These are phyloP conservation scores for Podiceps cristatus DNA, from an alignment of 2,113 vertebrate species.

Conservation along the genomic window DNA sequence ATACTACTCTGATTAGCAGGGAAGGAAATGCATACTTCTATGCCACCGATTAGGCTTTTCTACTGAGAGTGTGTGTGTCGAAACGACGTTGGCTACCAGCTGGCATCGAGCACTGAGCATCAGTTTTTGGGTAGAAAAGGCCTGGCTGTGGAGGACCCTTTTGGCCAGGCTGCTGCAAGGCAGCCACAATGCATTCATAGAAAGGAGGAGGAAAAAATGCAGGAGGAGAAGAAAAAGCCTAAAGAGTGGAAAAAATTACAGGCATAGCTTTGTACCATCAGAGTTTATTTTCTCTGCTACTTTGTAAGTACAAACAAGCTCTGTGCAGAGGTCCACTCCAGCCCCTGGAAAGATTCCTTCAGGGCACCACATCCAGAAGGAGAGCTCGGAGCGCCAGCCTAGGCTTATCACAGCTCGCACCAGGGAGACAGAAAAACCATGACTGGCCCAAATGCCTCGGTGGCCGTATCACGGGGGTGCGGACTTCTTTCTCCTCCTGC, in stretches of 20 bases:
- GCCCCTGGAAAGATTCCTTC: neutral
- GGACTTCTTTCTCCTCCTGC: neutral
- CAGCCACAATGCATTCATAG: neutral
- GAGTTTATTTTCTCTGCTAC: slow-evolving; percentile 32
- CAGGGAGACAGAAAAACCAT: neutral
- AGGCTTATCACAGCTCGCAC: neutral
- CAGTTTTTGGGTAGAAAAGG: neutral
- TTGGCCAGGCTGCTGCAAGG: neutral
- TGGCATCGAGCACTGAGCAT: neutral
- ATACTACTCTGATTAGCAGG: neutral
- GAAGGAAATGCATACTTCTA: neutral
- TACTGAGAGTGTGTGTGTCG: accelerated
- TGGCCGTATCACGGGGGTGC: accelerated
- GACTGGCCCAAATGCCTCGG: accelerated
- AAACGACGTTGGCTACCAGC: neutral
- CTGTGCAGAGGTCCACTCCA: neutral
- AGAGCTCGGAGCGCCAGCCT: neutral
- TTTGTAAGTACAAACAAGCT: neutral
- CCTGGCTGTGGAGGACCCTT: neutral
- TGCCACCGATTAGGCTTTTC: neutral
- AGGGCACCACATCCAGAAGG: neutral
- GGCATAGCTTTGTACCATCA: neutral
- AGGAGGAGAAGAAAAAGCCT: neutral
- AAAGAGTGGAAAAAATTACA: neutral
- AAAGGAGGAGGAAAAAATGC: neutral